A percentile compares a stretch with the other conserved stretches of the same genome.
Conservation (phyloP, 2,113 vertebrate genomes). For the Phoxinus phoxinus region DNA sequence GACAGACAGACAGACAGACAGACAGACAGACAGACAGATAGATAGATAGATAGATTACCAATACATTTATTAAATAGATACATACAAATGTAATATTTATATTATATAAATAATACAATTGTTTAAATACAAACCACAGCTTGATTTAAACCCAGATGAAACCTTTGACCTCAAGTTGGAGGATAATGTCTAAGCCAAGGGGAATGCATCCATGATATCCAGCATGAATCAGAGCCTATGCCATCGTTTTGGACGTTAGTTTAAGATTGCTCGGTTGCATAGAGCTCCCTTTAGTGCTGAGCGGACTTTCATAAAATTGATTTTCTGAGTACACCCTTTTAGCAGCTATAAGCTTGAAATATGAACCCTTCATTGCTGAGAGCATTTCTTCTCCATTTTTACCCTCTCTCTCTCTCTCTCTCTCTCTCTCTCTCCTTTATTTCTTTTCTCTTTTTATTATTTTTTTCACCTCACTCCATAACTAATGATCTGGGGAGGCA, state of each 20-base stretch:
- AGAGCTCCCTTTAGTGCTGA: slow-evolving; percentile 93
- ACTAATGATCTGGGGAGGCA: slow-evolving; percentile 94
- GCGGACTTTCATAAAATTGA: slow-evolving; percentile 99
- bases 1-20: too few relatives aligned
- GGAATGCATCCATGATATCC: slow-evolving; percentile 86
- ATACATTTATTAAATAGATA: too few relatives aligned
- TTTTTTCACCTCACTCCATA: slow-evolving; percentile 80
- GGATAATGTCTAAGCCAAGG: slow-evolving; percentile 89
- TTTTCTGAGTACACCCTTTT: slow-evolving; percentile 98
- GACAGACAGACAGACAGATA: too few relatives aligned
- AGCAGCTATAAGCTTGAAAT: slow-evolving; percentile 98
- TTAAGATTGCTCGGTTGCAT: slow-evolving; percentile 98
- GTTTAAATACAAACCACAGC: slow-evolving; percentile 66
- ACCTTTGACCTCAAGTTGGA: slow-evolving; percentile 85
- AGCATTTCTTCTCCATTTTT: slow-evolving; percentile 88
- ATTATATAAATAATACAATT: too few relatives aligned
- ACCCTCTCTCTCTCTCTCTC: slow-evolving; percentile 32
- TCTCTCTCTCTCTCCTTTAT: slow-evolving; percentile 35
- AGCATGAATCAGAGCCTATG: slow-evolving; percentile 88
- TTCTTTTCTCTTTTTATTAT: slow-evolving; percentile 13
- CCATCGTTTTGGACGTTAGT: slow-evolving; percentile 84
- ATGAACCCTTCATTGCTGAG: slow-evolving; percentile 98
- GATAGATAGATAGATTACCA: too few relatives aligned
- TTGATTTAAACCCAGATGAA: slow-evolving; percentile 80
- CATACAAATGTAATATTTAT: too few relatives aligned